Evolutionary conservation across 1,140 invertebrate species (phyloP).

Genomic region (Bombus cullumanus): DNA sequence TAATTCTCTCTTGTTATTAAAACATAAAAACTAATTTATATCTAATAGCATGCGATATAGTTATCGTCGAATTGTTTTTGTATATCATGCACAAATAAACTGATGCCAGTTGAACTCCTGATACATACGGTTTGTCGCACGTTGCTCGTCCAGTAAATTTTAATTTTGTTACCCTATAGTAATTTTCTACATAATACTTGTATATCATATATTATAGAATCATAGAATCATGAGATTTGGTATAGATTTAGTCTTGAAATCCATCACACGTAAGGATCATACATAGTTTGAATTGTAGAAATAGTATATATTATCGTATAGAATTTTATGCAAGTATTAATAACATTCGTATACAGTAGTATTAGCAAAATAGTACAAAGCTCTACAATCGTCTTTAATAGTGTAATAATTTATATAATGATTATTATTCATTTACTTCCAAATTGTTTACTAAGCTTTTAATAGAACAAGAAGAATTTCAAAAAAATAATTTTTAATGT

Average conservation of each 20-base stretch:
- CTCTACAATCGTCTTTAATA: too few relatives aligned
- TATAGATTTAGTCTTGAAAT: background rate
- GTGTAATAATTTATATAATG: background rate
- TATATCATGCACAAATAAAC: background rate
- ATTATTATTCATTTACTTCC: background rate
- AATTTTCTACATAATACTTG: conserved; percentile 37
- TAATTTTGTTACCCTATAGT: background rate
- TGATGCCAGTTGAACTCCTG: background rate
- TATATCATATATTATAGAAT: background rate
- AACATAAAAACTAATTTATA: background rate
- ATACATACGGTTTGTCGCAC: background rate
- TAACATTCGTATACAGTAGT: background rate
- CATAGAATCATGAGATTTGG: background rate
- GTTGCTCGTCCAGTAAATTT: background rate
- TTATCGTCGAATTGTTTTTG: background rate
- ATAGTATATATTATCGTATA: background rate
- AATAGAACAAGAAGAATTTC: too few relatives aligned
- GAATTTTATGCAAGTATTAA: background rate
- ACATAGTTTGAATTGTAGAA: background rate
- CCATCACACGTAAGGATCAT: background rate
- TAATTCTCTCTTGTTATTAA: background rate
- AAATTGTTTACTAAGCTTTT: too few relatives aligned
- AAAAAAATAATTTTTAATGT: too few relatives aligned
- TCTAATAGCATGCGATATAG: background rate
- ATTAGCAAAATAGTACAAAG: too few relatives aligned